Percentiles rank a stretch among this genome's conserved stretches.
Conservation (phyloP, 1,140 invertebrate species). For the Drosophila miranda region DNA sequence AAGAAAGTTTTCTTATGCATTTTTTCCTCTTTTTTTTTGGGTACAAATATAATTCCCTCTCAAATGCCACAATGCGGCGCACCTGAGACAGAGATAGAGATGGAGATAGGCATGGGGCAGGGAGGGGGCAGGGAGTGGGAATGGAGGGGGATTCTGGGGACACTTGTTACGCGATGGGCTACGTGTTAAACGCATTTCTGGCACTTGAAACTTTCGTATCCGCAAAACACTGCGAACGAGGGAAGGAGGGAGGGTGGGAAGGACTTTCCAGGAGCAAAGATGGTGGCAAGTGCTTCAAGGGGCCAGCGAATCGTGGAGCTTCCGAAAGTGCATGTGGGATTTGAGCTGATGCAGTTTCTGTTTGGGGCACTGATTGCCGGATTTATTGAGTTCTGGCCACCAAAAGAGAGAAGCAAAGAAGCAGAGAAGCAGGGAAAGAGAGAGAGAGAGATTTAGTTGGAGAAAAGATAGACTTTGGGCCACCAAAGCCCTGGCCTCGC, state of each 20-base stretch:
- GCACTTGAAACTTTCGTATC: constrained; percentile 55
- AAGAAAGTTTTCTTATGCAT: constrained; percentile 51
- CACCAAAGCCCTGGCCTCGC: too few species aligned
- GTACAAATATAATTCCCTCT: constrained; percentile 58
- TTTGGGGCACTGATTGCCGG: constrained; percentile 57
- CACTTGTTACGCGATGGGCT: constrained; percentile 56
- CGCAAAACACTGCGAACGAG: constrained; percentile 2
- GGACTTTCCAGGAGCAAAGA: constrained; percentile 1
- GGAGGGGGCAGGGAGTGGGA: not conserved
- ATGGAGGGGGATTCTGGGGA: constrained; percentile 10
- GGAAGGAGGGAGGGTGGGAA: not conserved
- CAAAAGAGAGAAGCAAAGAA: not conserved
- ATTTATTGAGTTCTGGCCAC: constrained; percentile 61
- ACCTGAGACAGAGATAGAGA: constrained; percentile 54
- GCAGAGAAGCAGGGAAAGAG: too few species aligned
- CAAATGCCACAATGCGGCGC: constrained; percentile 60
- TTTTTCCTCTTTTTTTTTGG: constrained; percentile 6
- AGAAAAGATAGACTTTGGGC: not conserved
- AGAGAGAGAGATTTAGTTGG: constrained; percentile 1
- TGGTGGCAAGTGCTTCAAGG: not conserved
- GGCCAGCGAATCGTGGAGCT: constrained; percentile 49
- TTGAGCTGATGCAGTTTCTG: constrained; percentile 56
- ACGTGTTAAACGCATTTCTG: constrained; percentile 73
- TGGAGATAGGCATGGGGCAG: constrained; percentile 1
- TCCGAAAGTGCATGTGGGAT: constrained; percentile 66